phyloP scores from a whole-genome alignment of 1,140 invertebrate species.

The Drosophila insularis region DNA sequence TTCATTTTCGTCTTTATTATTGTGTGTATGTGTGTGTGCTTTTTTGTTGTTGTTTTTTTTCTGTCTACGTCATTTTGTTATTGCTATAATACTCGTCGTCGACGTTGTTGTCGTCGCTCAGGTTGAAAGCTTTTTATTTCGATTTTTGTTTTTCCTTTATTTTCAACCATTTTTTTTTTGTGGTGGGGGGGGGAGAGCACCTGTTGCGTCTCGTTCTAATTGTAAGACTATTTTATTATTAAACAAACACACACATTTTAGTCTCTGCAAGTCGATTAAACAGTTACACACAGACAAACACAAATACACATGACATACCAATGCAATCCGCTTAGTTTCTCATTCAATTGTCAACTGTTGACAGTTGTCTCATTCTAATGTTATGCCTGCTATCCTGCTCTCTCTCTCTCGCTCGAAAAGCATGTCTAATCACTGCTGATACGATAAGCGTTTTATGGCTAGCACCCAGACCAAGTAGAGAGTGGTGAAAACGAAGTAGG shows the following conservation, averaged over 20 bases:
- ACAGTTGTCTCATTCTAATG: not conserved
- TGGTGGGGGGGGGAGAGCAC: not conserved
- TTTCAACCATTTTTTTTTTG: not conserved
- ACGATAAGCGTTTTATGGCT: conserved; percentile 53
- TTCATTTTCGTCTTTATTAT: not conserved
- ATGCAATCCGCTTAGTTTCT: conserved; percentile 54
- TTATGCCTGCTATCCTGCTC: not conserved
- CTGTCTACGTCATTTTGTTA: conserved; percentile 73
- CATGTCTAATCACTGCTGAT: conserved; percentile 62
- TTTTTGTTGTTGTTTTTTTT: conserved; percentile 39
- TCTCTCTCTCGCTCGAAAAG: conserved; percentile 5
- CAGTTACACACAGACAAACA: conserved; percentile 14
- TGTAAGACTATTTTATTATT: conserved; percentile 36
- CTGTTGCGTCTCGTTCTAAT: conserved; percentile 25
- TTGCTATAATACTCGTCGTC: conserved; percentile 28
- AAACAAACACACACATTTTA: conserved; percentile 5
- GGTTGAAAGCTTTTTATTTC: conserved; percentile 1
- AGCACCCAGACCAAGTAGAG: not conserved
- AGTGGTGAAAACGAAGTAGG: not conserved
- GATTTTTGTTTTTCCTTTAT: not conserved
- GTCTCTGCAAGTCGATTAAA: conserved; percentile 17
- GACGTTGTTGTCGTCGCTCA: not conserved
- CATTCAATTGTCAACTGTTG: not conserved
- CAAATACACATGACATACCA: conserved; percentile 30
- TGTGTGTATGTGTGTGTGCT: too few species aligned